Evolutionary conservation across 2,113 vertebrate species (phyloP).

Genomic region (Xenopus tropicalis): DNA sequence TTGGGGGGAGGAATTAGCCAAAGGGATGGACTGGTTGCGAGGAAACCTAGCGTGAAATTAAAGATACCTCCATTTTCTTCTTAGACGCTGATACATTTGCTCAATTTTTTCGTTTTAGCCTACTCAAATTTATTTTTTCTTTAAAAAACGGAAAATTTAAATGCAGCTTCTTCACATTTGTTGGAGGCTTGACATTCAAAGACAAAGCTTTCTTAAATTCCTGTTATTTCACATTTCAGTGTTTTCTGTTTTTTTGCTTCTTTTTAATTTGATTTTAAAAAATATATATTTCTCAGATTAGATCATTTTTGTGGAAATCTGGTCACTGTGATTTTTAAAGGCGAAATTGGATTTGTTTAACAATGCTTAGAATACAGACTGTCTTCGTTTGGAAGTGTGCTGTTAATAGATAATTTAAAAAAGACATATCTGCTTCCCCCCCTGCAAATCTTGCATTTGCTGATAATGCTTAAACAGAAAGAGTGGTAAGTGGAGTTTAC

Average conservation of each 20-base stretch:
- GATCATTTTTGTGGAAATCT: not conserved
- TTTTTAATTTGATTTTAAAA: not conserved
- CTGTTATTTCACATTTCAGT: not conserved
- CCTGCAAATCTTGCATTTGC: too few species aligned
- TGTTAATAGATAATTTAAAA: too few species aligned
- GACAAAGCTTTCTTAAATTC: too few species aligned
- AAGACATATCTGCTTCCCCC: too few species aligned
- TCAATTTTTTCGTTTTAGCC: not conserved
- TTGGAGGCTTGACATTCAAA: too few species aligned
- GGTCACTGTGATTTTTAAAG: not conserved
- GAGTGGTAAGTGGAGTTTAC: not conserved
- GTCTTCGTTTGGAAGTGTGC: not conserved
- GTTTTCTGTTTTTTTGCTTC: not conserved
- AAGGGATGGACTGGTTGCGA: slow-evolving; percentile 28
- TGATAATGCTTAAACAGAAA: too few species aligned
- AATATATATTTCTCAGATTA: not conserved
- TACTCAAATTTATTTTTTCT: not conserved
- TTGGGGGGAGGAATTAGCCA: slow-evolving; percentile 13
- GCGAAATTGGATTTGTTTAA: not conserved
- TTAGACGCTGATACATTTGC: not conserved
- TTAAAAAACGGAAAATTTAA: not conserved
- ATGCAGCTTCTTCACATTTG: too few species aligned
- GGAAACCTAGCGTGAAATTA: slow-evolving; percentile 35
- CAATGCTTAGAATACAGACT: not conserved
- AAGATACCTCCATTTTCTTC: slow-evolving; percentile 24